phyloP scores from a whole-genome alignment of 2,797 vertebrate species.

The Telmatherina bonti region DNA sequence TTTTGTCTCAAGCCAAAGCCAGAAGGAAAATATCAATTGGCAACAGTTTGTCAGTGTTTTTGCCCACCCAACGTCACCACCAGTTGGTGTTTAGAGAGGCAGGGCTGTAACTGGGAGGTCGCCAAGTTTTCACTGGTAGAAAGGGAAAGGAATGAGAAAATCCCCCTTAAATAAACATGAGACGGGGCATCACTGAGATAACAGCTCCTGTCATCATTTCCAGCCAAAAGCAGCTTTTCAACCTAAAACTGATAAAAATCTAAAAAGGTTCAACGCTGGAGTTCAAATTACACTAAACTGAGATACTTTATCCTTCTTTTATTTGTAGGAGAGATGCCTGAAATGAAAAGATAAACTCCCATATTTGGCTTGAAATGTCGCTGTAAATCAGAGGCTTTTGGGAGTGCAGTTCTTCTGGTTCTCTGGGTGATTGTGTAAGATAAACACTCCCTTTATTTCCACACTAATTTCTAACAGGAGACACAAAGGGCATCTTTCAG shows the following conservation, averaged over 20 bases:
- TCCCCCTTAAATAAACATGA: constrained; percentile 41
- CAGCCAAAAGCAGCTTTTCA: neutral
- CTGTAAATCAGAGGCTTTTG: constrained; percentile 8
- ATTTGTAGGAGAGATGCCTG: neutral
- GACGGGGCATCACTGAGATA: constrained; percentile 28
- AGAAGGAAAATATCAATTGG: neutral
- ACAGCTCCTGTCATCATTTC: neutral
- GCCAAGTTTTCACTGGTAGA: constrained; percentile 48
- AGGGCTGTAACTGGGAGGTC: constrained; percentile 61
- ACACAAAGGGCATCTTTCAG: constrained; percentile 62
- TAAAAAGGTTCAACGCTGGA: neutral
- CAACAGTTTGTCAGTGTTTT: constrained; percentile 30
- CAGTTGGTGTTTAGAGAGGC: constrained; percentile 47
- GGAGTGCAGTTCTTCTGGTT: constrained; percentile 13
- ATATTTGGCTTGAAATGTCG: neutral
- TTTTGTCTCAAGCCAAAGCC: too few species aligned
- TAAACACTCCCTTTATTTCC: constrained; percentile 25
- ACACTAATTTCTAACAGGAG: constrained; percentile 40
- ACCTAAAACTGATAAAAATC: neutral
- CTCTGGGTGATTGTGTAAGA: constrained; percentile 26
- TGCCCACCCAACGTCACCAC: constrained; percentile 31
- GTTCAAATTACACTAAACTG: neutral
- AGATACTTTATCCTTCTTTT: neutral
- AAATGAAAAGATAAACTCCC: constrained; percentile 5
- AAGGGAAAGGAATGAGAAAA: constrained; percentile 57